Percentiles rank a stretch among this genome's conserved stretches.
These are phyloP conservation scores for Larimichthys polyactis DNA, from an alignment of 2,113 vertebrate genomes.

Conservation along the genomic window DNA sequence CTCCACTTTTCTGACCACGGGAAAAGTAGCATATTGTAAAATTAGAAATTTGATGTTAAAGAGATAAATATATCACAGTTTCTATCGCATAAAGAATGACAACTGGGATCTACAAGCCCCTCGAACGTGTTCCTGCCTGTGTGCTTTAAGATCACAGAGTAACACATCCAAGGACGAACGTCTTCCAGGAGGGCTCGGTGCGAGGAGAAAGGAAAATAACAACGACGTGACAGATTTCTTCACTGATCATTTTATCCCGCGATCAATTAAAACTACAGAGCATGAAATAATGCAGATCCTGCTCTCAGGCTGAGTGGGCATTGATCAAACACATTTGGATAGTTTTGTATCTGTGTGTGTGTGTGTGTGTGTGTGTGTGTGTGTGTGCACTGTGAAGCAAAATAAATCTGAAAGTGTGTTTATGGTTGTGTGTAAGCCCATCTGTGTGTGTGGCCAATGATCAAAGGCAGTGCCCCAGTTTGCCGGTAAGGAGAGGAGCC, in stretches of 20 bases:
- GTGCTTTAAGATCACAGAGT: conserved; percentile 29
- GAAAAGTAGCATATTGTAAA: not conserved
- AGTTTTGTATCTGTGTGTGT: conserved; percentile 27
- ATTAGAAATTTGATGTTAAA: not conserved
- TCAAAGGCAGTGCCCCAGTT: conserved; percentile 69
- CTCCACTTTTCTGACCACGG: not conserved
- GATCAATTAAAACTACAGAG: conserved; percentile 77
- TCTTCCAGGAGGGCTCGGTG: conserved; percentile 48
- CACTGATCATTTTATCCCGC: conserved; percentile 75
- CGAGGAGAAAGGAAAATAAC: conserved; percentile 39
- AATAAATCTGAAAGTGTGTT: conserved; percentile 37
- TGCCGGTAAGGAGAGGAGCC: conserved; percentile 63
- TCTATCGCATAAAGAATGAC: not conserved
- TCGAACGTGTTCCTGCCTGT: conserved; percentile 17
- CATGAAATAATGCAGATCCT: conserved; percentile 79
- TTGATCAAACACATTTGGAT: conserved; percentile 70
- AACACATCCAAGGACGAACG: conserved; percentile 53
- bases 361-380: conserved; percentile 22
- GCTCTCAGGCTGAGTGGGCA: conserved; percentile 60
- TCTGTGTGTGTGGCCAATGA: conserved; percentile 73
- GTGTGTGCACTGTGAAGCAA: not conserved
- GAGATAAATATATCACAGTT: not conserved
- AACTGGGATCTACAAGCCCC: not conserved
- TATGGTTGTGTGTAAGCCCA: conserved; percentile 34
- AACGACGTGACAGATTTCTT: conserved; percentile 65